These are phyloP conservation scores for Cyanoramphus novaezelandiae DNA, from an alignment of 2,113 vertebrate genomes.

Conservation along the genomic window DNA sequence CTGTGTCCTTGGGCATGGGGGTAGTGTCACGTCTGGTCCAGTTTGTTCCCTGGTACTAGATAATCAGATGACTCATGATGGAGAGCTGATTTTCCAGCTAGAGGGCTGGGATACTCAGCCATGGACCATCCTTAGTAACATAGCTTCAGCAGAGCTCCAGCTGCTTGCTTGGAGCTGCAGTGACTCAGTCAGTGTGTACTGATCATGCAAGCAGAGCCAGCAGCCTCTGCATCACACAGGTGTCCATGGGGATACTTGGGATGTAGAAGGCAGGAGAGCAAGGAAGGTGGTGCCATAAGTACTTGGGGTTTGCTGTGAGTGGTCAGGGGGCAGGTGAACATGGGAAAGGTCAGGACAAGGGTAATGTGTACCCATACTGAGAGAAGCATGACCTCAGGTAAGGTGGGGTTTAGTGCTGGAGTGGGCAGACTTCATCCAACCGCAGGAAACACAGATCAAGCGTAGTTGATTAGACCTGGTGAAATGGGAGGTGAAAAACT, in stretches of 20 bases:
- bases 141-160: neutral
- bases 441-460: neutral
- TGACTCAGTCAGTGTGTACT: neutral
- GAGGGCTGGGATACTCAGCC: neutral
- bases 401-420: neutral
- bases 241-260: fast-evolving
- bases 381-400: neutral
- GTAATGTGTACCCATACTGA: neutral
- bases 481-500: neutral
- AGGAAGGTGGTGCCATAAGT: neutral
- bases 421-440: neutral
- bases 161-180: neutral
- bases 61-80: constrained; percentile 1
- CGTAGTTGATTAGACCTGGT: neutral
- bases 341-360: neutral
- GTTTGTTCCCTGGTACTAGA: neutral
- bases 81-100: neutral
- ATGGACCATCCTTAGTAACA: neutral
- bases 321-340: neutral
- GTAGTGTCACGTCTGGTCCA: neutral
- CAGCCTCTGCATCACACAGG: fast-evolving
- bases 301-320: neutral
- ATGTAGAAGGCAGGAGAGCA: neutral
- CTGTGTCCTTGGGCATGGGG: neutral
- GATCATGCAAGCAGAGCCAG: neutral